These are phyloP conservation scores for Heterochromis multidens DNA, from an alignment of 2,113 vertebrate genomes.

Conservation along the genomic window DNA sequence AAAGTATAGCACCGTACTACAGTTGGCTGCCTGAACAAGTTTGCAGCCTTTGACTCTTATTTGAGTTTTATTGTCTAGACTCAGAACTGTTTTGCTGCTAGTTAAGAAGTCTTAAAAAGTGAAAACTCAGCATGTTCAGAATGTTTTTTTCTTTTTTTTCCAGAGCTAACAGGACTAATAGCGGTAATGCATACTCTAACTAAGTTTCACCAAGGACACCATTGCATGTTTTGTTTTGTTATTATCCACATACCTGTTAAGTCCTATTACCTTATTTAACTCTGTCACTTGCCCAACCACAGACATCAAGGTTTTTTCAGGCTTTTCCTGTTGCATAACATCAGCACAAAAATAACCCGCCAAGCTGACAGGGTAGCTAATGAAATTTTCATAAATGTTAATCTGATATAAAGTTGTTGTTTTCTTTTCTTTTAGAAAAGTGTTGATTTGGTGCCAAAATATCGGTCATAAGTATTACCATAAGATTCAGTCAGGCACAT, in stretches of 20 bases:
- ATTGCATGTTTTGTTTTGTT: not conserved
- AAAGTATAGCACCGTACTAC: not conserved
- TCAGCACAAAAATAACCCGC: conserved; percentile 42
- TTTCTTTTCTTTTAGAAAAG: conserved; percentile 17
- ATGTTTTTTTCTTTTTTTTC: not conserved
- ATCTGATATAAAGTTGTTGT: conserved; percentile 31
- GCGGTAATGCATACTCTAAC: not conserved
- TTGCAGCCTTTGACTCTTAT: not conserved
- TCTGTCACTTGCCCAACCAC: not conserved
- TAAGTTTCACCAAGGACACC: not conserved
- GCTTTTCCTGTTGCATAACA: conserved; percentile 41
- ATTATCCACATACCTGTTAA: conserved; percentile 17
- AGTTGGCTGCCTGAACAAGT: not conserved
- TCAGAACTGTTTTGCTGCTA: not conserved
- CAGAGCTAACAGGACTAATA: not conserved
- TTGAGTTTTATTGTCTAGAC: not conserved
- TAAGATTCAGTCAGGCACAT: not conserved
- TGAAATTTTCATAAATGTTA: conserved; percentile 45
- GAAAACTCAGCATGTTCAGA: not conserved
- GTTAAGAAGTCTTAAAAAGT: not conserved
- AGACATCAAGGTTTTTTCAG: not conserved
- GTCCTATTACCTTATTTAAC: not conserved
- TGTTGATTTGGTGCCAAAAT: conserved; percentile 19
- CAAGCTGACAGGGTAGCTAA: conserved; percentile 40
- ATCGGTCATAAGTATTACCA: not conserved